Evolutionary conservation across 2,797 vertebrate species (phyloP), one percentile per base, ranked within the genome.

Genomic region (Pyrocephalus nanus): DNA sequence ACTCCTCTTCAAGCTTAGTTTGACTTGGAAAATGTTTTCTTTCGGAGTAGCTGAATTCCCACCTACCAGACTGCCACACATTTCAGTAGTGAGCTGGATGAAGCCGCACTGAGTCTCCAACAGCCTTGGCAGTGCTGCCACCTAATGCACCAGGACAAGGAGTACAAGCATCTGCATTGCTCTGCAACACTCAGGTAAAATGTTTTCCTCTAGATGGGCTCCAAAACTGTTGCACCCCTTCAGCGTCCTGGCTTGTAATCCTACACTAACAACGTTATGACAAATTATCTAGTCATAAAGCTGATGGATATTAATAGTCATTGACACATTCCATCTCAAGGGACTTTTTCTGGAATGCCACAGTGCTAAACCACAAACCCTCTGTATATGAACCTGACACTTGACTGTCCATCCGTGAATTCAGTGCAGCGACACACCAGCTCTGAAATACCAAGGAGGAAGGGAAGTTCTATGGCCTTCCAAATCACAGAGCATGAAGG

Each of bases 1-100:
- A n/a, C 8, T 42, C 25, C 2, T 45, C 12, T 53, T 87, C 45
- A 84, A 48, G 43, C 7, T 40, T 12, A 22, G 8, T 21, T 74
- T 58, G 50, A 72, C 50, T 9, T 71, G 30, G 65, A 86, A 90
- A 67, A 3, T 8, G 12, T 45, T 85, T 51, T 62, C 27, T 58
- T 71, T 47, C 45, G 12, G 72, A 88, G 40, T 2, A 64, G 34
- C 5, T 29, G n/a, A 74, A 51, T 17, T 81, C 16, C 13, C 16
- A 34, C 10, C 23, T 16, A 55, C 15, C 48, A 43, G 40, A n/a
- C 5, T 54, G 34, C 9, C 30, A 26, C 6, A 20, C 0, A 0
- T 22, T 61, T 67, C 67, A 43, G n/a, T 3, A 40, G 19, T 29
- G 45, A 69, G 54, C 34, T 36, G 48, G 45, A 30, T 25, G 38